Base-by-base conservation (phyloP, 2,113 vertebrate species). In the Thunnus thynnus region DNA sequence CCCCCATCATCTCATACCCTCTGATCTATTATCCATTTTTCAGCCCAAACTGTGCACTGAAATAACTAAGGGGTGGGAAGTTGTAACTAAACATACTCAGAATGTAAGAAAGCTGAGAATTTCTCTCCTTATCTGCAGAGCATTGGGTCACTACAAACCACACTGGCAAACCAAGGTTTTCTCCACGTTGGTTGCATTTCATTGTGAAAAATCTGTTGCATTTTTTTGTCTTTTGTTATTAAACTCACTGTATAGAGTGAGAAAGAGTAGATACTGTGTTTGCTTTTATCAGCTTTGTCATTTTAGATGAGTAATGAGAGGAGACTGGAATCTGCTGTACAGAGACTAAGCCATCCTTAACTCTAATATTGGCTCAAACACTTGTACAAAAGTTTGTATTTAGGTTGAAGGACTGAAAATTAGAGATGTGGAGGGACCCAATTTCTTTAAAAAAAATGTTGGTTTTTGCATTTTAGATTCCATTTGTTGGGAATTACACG, bases 281-380 rank as follows among this genome's bases (percentile, higher is more conserved):
- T 82, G 66, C 58, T 83, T 89, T 87, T 76, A 77, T 78, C 56
- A 32, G 8, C 36, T 60, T 71, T 83, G 61, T 70, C 58, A 64
- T 80, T 84, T 89, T 70, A 76, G 41, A 72, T 61, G 51, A 52
- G 36, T 62, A 60, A 54, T 77, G 60, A 73, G 51, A 62, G 27
- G n/a, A 41, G 8, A 41, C 7, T 7, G 13, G 18, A 54, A 36
- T 48, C 5, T 72, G 22, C 30, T 76, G 20, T 76, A 62, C 20
- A 54, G 2, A 80, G 25, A 69, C 47, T 30, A 67, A 44, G 8
- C 48, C 67, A 56, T 76, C 22, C 18, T 76, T 76, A 60, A 57
- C 66, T 68, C 17, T 65, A 16, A 76, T 69, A 69, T 56, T 46
- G 50, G 41, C 14, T 76, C 62, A 82, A 76, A 55, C 1, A 0